Evolutionary conservation across 2,797 vertebrate genomes (phyloP), one percentile per base, ranked within the genome.

Genomic region (Antrozous pallidus): DNA sequence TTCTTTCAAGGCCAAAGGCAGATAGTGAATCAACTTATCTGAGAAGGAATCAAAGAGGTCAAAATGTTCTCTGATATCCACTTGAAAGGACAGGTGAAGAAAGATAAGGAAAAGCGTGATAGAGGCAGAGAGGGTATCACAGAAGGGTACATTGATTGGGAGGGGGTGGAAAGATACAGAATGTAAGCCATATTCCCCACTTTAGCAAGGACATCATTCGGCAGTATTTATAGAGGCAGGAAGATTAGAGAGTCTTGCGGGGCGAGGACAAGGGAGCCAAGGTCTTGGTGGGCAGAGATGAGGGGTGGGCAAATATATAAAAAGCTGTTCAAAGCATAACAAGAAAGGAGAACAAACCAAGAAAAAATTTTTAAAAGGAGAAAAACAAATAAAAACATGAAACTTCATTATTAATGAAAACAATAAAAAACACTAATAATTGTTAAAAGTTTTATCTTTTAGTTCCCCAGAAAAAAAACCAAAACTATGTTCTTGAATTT

Each of bases 401-500:
- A 87, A 63, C 3, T 77, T 47, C 63, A 12, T 36, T 56, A 73
- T 54, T 69, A 73, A 17, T 42, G 70, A 73, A 40, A 69, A 58
- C 47, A 77, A 83, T 75, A 4, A 82, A 40, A 90, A 79, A 84
- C 47, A 84, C 70, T 67, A 73, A 56, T 33, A 71, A 11, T 10
- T 70, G 6, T 73, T 49, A 17, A 12, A 77, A 84, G 13, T 87
- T 56, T 86, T 20, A 69, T 31, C 10, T 86, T 65, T 47, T 90
- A 70, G 65, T 93, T 71, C 26, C 16, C 0, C 17, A 90, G 63
- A 70, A 85, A 88, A 58, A 69, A n/a, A n/a, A n/a, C n/a, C n/a
- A n/a, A n/a, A 85, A 49, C 26, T 42, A 54, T 73, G 31, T 91
- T 96, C n/a, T 87, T 88, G 5, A 51, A 63, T 86, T 38, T 95